Evolutionary conservation across 2,113 vertebrate genomes (phyloP), one percentile per base, ranked within the genome.

Genomic region (Merops nubicus): DNA sequence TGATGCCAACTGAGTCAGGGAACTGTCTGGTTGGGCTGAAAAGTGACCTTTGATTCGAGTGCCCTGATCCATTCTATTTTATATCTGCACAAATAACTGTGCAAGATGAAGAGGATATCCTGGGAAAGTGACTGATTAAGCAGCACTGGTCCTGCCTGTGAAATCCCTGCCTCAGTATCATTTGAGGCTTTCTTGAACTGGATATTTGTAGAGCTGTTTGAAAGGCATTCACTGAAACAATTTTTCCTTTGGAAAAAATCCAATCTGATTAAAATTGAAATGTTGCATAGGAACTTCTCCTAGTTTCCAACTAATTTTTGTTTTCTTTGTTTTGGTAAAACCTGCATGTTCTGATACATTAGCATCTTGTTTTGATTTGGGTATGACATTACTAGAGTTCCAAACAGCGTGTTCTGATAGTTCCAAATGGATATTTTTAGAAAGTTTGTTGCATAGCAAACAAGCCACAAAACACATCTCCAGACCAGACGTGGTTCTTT

Each of bases 311-410:
- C 38, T 72, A 9, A 2, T 42, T 34, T 62, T 69, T 68, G 65
- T 68, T 70, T 10, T 28, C 9, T 53, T 89, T 68, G 15, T 45
- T 89, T 77, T 84, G 69, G 23, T 82, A 48, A 72, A 74, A 63
- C 15, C 23, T 48, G 56, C 15, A 11, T 18, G 34, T 38, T 87
- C 33, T 75, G 26, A 23, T 81, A 75, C 89, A 31, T 59, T 54
- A 91, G 28, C 69, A 62, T 89, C 84, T 85, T 89, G 59, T 29
- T 91, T 96, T 88, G 40, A 70, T 50, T 95, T 82, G 56, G 82
- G 2, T 53, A 2, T 54, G 34, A 22, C 9, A 22, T 85, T 54
- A 65, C 72, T 64, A 45, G 40, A 68, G 31, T 47, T 91, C 47
- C 67, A 74, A 89, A 56, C 17, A 23, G 53, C 28, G 23, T 19